Conservation (phyloP, 2,797 vertebrate genomes). For the Margarornis squamiger region DNA sequence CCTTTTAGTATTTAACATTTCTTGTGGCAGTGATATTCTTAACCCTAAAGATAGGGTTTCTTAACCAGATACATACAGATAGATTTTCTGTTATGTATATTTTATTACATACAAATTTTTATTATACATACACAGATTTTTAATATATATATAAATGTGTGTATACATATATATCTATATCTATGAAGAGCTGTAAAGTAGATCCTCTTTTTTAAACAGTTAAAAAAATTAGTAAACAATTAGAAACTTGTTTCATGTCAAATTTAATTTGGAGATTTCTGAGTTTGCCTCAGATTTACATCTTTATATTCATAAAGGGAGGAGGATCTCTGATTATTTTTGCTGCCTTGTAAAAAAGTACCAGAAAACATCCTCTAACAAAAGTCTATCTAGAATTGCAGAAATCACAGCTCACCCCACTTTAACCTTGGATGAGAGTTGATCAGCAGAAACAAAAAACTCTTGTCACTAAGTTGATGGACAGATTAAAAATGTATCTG, state of each 20-base stretch:
- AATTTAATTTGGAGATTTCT: not conserved
- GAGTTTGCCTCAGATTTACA: not conserved
- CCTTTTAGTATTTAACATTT: not conserved
- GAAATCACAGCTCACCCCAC: not conserved
- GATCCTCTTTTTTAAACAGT: not conserved
- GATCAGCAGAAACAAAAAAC: not conserved
- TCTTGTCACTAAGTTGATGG: not conserved
- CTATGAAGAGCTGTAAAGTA: not conserved
- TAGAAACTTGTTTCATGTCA: not conserved
- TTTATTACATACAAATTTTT: not conserved
- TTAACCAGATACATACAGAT: not conserved
- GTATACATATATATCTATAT: not conserved
- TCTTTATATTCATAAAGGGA: not conserved
- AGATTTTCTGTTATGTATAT: not conserved
- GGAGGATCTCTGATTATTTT: not conserved
- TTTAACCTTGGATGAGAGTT: not conserved
- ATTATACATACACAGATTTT: not conserved
- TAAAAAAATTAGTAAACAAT: not conserved
- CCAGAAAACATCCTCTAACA: not conserved
- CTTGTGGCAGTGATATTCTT: not conserved
- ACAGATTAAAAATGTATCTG: not conserved
- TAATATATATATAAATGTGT: not conserved
- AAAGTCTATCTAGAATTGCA: not conserved
- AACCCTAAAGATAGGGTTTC: not conserved
- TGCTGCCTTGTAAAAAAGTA: not conserved